Evolutionary conservation across 2,888 invertebrate species (phyloP).

Genomic region (Parnassius apollo): DNA sequence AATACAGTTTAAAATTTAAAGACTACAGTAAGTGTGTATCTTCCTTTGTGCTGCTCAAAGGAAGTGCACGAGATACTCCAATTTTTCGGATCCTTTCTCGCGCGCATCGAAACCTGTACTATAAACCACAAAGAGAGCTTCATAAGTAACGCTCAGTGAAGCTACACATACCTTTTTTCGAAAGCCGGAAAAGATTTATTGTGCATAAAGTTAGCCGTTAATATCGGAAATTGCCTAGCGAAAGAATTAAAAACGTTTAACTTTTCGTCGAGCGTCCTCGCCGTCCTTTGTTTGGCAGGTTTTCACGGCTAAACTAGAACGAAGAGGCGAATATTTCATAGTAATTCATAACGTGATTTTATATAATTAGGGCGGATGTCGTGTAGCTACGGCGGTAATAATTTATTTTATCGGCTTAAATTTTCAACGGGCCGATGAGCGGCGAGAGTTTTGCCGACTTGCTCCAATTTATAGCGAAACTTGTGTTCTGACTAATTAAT

Average conservation of each 20-base stretch:
- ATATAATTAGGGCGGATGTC: conserved; percentile 68
- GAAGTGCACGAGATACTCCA: conserved; percentile 40
- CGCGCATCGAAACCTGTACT: conserved; percentile 35
- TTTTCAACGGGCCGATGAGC: conserved; percentile 63
- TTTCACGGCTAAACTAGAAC: conserved; percentile 58
- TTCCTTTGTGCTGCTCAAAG: conserved; percentile 44
- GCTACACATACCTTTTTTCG: conserved; percentile 20
- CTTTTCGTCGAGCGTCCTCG: conserved; percentile 54
- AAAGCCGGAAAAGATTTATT: conserved; percentile 53
- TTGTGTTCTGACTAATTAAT: conserved; percentile 77
- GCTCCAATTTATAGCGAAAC: conserved; percentile 77
- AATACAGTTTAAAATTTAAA: conserved; percentile 33
- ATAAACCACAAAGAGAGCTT: conserved; percentile 24
- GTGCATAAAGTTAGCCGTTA: conserved; percentile 59
- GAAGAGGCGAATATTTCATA: conserved; percentile 59
- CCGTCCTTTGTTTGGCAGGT: conserved; percentile 60
- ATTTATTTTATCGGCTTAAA: conserved; percentile 78
- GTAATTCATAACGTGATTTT: conserved; percentile 70
- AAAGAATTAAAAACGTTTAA: conserved; percentile 63
- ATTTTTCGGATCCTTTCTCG: conserved; percentile 45
- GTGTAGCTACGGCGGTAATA: conserved; percentile 61
- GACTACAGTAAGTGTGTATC: conserved; percentile 48
- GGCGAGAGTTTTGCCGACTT: conserved; percentile 59
- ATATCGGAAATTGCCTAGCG: conserved; percentile 56
- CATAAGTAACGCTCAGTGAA: conserved; percentile 21